Percentiles rank a stretch among this genome's conserved stretches.
phyloP scores from a whole-genome alignment of 2,113 vertebrate species.

The Turdus rufiventris region DNA sequence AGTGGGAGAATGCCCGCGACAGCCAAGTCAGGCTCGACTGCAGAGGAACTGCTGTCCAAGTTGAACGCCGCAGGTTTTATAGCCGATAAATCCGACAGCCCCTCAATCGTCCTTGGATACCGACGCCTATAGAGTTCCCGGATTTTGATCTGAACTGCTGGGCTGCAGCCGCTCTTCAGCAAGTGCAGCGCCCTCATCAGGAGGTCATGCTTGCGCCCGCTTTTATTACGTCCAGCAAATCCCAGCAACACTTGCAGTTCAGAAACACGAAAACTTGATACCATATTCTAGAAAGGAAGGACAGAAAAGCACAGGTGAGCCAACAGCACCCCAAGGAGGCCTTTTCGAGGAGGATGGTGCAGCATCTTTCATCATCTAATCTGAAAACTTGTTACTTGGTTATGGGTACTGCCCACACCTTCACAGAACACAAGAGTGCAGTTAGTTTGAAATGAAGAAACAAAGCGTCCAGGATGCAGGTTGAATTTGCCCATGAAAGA shows the following conservation, averaged over 20 bases:
- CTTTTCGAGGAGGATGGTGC: background rate
- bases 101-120: conserved; percentile 80
- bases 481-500: background rate
- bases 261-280: conserved; percentile 88
- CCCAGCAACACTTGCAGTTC: conserved; percentile 86
- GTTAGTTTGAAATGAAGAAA: background rate
- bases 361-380: background rate
- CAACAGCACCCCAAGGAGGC: background rate
- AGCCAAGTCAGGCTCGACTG: conserved; percentile 69
- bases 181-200: conserved; percentile 85
- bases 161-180: conserved; percentile 84
- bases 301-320: background rate
- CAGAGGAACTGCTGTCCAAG: conserved; percentile 68
- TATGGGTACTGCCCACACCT: background rate
- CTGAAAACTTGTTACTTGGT: background rate
- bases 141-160: conserved; percentile 83
- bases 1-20: conserved; percentile 69
- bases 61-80: conserved; percentile 67
- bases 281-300: conserved; percentile 79
- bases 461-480: background rate
- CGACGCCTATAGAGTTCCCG: conserved; percentile 81
- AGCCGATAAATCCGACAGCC: conserved; percentile 70
- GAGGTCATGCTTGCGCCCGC: conserved; percentile 86
- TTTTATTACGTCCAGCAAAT: conserved; percentile 87
- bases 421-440: background rate